phyloP scores from a whole-genome alignment of 2,113 vertebrate genomes.

The Carlito syrichta region DNA sequence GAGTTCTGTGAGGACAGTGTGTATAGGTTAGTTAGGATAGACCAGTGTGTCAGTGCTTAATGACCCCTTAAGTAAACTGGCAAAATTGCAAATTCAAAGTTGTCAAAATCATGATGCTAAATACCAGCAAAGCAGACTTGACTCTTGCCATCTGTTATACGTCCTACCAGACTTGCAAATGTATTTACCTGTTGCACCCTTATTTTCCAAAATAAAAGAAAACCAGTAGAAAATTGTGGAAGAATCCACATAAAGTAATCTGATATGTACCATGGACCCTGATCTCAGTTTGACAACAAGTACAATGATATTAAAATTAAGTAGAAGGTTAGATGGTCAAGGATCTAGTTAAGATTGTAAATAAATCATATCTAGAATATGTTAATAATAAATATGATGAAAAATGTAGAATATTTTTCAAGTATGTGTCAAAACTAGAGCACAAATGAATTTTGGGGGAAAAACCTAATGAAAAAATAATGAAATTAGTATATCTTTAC shows the following conservation, averaged over 20 bases:
- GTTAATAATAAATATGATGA: constrained; percentile 30
- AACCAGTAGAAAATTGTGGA: not conserved
- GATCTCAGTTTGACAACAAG: not conserved
- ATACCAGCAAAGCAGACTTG: not conserved
- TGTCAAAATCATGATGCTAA: not conserved
- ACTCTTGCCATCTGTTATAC: not conserved
- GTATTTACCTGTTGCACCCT: not conserved
- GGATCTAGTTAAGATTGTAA: not conserved
- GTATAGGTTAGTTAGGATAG: not conserved
- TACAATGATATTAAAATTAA: constrained; percentile 16
- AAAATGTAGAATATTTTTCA: not conserved
- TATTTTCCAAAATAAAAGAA: constrained; percentile 34
- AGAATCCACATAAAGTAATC: not conserved
- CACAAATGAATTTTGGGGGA: not conserved
- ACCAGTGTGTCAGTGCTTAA: not conserved
- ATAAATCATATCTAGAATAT: not conserved
- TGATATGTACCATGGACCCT: not conserved
- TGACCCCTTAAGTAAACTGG: not conserved
- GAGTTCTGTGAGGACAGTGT: not conserved
- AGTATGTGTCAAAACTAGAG: not conserved
- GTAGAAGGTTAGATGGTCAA: not conserved
- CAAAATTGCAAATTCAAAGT: not conserved
- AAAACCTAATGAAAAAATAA: not conserved
- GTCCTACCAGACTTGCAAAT: not conserved
- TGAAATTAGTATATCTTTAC: not conserved